Evolutionary conservation across 1,140 invertebrate genomes (phyloP), one percentile per base, ranked within the genome.

Genomic region (Lucilia sericata): DNA sequence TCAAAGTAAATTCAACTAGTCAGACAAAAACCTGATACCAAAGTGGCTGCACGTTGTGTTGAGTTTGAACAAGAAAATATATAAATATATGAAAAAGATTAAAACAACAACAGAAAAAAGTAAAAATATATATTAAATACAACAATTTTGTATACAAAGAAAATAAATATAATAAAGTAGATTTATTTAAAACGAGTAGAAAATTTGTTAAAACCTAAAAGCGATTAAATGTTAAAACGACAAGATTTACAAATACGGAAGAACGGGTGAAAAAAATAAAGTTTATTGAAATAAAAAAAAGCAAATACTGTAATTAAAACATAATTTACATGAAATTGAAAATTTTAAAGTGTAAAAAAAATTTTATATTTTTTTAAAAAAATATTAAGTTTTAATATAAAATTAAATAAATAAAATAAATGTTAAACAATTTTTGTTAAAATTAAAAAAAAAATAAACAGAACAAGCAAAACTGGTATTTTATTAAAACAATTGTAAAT

Each of bases 1-100:
- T 89, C 88, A 87, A 87, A 87, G 88, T 87, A 89, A 89, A 89
- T 87, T 88, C 86, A 87, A 88, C 88, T 89, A 89, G 88, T 89
- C 88, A 89, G 88, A 89, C 87, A 34, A 76, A 87, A 87, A 80
- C 76, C 42, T 51, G 76, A 80, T 36, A 51, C 76, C 76, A 80
- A 82, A 84, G 85, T 85, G 84, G 81, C 70, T 49, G 74, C 49
- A 85, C 82, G 80, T 84, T 74, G 51, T 30, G 25, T 60, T 51
- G 76, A 47, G 76, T 80, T 80, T 49, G 19, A 49, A 49, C 42
- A 21, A 49, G 25, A 80, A 19, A 47, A n/a, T n/a, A n/a, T 17
- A 47, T 8, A 78, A 47, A 78, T 70, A 70, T 70, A 60, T 25
- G 19, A 70, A 70, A 70, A 70, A 70, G 21, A 21, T 17, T 60